Percentiles rank a stretch among this genome's conserved stretches.
Evolutionary conservation across 2,888 invertebrate species (phyloP).

Genomic region (Eudasyphora cyanicolor): DNA sequence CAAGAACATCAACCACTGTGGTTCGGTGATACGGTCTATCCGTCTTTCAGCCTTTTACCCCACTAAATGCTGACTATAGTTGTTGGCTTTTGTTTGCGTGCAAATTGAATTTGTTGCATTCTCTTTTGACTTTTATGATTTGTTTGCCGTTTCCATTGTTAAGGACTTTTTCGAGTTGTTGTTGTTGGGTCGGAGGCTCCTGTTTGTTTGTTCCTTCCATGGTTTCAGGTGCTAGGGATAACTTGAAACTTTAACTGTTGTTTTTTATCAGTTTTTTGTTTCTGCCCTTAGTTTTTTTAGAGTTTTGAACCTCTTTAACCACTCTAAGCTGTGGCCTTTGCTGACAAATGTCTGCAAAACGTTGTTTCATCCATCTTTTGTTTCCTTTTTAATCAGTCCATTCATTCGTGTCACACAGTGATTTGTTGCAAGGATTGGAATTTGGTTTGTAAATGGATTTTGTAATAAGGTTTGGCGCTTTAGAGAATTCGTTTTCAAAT

Average conservation of each 20-base stretch:
- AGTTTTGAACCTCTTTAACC: not conserved
- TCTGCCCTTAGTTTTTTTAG: not conserved
- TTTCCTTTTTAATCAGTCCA: not conserved
- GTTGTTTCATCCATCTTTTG: not conserved
- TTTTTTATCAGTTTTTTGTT: constrained; percentile 46
- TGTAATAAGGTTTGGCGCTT: too few relatives aligned
- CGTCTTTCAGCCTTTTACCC: too few relatives aligned
- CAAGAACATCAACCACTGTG: not conserved
- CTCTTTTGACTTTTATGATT: not conserved
- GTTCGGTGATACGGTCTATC: not conserved
- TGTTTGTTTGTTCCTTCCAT: not conserved
- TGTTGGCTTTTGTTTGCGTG: constrained; percentile 14
- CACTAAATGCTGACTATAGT: too few relatives aligned
- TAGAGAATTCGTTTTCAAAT: too few relatives aligned
- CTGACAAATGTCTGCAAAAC: not conserved
- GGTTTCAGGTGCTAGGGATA: not conserved
- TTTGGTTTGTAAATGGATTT: too few relatives aligned
- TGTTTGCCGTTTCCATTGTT: too few relatives aligned
- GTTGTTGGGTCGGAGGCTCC: not conserved
- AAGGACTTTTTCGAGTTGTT: constrained; percentile 9
- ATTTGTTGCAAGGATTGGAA: too few relatives aligned
- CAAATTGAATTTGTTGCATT: constrained; percentile 38
- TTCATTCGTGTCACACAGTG: too few relatives aligned
- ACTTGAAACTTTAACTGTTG: not conserved
- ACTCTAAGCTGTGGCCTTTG: not conserved